These are phyloP conservation scores for Lerema accius DNA, from an alignment of 1,140 invertebrate species.

Conservation along the genomic window DNA sequence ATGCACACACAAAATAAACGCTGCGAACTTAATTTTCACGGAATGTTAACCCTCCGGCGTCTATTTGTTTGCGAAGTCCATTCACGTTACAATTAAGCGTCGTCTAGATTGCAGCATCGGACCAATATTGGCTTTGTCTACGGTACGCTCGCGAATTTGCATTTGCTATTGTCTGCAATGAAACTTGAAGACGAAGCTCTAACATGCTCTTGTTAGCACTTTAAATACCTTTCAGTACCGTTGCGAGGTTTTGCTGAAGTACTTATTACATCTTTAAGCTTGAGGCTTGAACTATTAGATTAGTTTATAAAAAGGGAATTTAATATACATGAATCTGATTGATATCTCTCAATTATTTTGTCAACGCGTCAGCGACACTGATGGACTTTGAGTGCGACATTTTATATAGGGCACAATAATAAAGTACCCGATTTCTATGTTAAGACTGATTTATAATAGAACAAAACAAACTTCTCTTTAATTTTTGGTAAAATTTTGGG, in stretches of 20 bases:
- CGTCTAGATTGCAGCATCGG: slow-evolving; percentile 25
- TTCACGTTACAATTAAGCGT: slow-evolving; percentile 21
- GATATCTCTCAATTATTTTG: too few relatives aligned
- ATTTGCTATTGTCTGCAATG: slow-evolving; percentile 11
- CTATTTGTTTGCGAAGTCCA: not conserved
- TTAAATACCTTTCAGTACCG: not conserved
- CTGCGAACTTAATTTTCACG: not conserved
- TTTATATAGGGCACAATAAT: too few relatives aligned
- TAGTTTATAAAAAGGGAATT: not conserved
- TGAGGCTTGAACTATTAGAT: too few relatives aligned
- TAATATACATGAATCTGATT: too few relatives aligned
- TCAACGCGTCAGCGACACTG: too few relatives aligned
- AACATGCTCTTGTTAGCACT: not conserved
- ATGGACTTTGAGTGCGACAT: too few relatives aligned
- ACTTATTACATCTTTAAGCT: too few relatives aligned
- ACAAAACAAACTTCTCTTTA: too few relatives aligned
- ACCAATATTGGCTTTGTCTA: slow-evolving; percentile 23
- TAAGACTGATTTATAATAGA: too few relatives aligned
- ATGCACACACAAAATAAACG: not conserved
- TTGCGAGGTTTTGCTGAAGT: not conserved
- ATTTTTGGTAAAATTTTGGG: too few relatives aligned
- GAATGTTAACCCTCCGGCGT: not conserved
- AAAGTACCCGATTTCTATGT: too few relatives aligned
- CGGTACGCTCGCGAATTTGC: slow-evolving; percentile 10
- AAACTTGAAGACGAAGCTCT: not conserved